Base-by-base conservation (phyloP, 1,140 invertebrate species). In the Brachionus calyciflorus region DNA sequence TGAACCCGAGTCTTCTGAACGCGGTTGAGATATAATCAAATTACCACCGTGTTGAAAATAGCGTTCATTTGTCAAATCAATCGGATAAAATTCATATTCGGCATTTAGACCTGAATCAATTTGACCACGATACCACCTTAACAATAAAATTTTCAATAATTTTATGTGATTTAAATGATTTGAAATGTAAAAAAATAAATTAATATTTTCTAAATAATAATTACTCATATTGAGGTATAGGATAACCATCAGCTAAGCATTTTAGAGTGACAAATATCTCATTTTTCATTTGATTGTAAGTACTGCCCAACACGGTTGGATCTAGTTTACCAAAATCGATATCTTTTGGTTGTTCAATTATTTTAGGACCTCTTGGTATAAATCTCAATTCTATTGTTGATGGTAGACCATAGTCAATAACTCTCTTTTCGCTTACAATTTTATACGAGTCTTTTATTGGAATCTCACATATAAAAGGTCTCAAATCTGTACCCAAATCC, bases 381-480 rank as follows among this genome's bases (percentile, higher is more conserved):
- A 89, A 89, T 77, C 89, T 87, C 6, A 90, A 89, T 83, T 96
- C 91, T 80, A 87, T 70, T 21, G 57, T 76, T 33, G 55, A 77
- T 12, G 60, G 60, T 30, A 79, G 24, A 48, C 63, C 78, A 68
- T 51, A 60, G 28, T 65, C 78, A 51, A 81, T 79, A 21, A 78
- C 79, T 69, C 82, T 55, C 44, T 82, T 81, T 37, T 79, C 78
- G 17, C 77, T 76, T n/a, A 82, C 76, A 17, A 82, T 79, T 51
- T 81, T 69, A 51, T 81, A 78, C 21, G 81, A 21, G 9, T 80
- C 77, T 76, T 79, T 78, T 26, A 80, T 81, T 77, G 89, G 88
- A 14, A 92, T 91, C 87, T 96, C 92, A 87, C 94, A 96, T 80
- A 96, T 94, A 80, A 92, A 95, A 26, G 92, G 87, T 68, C 69